These are phyloP conservation scores for Cynodonichthys magdalenae DNA, from an alignment of 2,797 vertebrate species.

Conservation along the genomic window DNA sequence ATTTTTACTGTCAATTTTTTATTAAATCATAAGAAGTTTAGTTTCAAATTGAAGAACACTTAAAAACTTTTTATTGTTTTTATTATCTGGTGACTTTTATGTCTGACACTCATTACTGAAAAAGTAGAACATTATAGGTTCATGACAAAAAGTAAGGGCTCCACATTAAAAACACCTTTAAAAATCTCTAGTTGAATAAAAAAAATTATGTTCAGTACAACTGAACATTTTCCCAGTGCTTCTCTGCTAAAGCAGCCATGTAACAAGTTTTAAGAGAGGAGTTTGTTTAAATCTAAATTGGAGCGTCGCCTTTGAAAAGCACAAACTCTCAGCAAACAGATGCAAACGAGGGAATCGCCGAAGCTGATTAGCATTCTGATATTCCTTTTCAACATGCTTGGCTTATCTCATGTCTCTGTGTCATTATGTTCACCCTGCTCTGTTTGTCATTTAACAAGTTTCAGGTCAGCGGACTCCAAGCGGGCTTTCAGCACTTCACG, in stretches of 20 bases:
- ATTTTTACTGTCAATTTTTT: too few relatives aligned
- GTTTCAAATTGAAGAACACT: too few relatives aligned
- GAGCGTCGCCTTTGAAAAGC: slow-evolving; percentile 1
- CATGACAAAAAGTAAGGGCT: too few relatives aligned
- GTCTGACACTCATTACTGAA: too few relatives aligned
- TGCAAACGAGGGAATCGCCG: slow-evolving; percentile 35
- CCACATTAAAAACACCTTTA: too few relatives aligned
- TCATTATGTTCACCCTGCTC: slow-evolving; percentile 50
- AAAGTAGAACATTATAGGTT: too few relatives aligned
- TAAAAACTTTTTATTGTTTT: too few relatives aligned
- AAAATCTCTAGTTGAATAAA: too few relatives aligned
- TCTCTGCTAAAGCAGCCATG: background rate
- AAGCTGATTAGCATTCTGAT: slow-evolving; percentile 57
- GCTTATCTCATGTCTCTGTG: slow-evolving; percentile 56
- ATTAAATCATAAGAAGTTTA: too few relatives aligned
- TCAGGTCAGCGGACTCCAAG: slow-evolving; percentile 63
- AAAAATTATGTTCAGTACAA: too few relatives aligned
- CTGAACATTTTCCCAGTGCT: too few relatives aligned
- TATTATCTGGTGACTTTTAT: too few relatives aligned
- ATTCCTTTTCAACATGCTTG: slow-evolving; percentile 35
- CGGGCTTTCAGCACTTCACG: slow-evolving; percentile 52
- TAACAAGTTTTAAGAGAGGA: background rate
- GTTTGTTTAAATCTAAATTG: slow-evolving; percentile 23
- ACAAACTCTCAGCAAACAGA: slow-evolving; percentile 45
- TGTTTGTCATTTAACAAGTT: slow-evolving; percentile 65